Evolutionary conservation across 2,888 invertebrate genomes (phyloP), one percentile per base, ranked within the genome.

Genomic region (Psylliodes chrysocephalus): DNA sequence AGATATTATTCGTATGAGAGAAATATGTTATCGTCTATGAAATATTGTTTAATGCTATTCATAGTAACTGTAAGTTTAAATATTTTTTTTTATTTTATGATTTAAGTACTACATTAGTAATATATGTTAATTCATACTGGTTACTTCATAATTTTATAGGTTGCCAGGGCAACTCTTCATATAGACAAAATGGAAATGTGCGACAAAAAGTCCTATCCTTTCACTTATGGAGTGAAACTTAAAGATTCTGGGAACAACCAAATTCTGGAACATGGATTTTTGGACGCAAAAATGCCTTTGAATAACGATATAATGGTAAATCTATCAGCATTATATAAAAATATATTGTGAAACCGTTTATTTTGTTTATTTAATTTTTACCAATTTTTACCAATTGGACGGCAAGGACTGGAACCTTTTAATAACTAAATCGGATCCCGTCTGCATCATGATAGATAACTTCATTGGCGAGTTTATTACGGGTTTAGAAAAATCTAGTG

Each of bases 381-480:
- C n/a, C n/a, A n/a, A n/a, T 17, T 67, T 70, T 30, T 73, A 52
- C 47, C 19, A 42, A 5, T 60, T 62, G 7, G 22, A 22, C 6
- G 71, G 71, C 42, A 65, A 71, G 8, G 69, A 63, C 1, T 49
- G 70, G 63, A 71, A 70, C 30, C 56, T 60, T 28, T 8, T 75
- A 1, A 35, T 71, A 8, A 69, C 66, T 6, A 53, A 70, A 14
- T 68, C 70, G 17, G 71, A 72, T 14, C 40, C 49, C 8, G 60
- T 60, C 19, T 75, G 75, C 38, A 51, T 67, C n/a, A 54, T 67
- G 10, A 42, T 68, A 10, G 49, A 68, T 15, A 67, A 67, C 25
- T 70, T 70, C 56, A 60, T 72, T 56, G 71, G 72, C n/a, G 72
- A 74, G 2, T 71, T 75, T 53, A 69, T 63, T 8, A 61, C 65